phyloP scores from a whole-genome alignment of 2,113 vertebrate species.

The Marmota flaviventris region DNA sequence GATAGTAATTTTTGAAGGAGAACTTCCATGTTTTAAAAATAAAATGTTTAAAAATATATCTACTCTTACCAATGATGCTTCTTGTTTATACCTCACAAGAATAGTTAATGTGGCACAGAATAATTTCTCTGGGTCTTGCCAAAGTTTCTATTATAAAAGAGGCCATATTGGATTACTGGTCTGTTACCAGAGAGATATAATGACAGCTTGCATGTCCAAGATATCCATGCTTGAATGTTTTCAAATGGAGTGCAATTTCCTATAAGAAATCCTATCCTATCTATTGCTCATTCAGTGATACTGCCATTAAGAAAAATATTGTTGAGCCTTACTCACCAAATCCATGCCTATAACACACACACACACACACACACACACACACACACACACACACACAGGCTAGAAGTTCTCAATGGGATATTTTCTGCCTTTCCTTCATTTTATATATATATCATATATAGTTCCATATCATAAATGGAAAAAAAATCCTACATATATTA shows the following conservation, averaged over 20 bases:
- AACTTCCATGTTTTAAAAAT: slow-evolving; percentile 51
- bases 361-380: background rate
- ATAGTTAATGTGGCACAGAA: slow-evolving; percentile 53
- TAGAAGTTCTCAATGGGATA: slow-evolving; percentile 60
- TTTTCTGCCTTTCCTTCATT: background rate
- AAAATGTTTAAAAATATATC: background rate
- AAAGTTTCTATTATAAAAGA: slow-evolving; percentile 76
- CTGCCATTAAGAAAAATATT: slow-evolving; percentile 76
- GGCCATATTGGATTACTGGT: slow-evolving; percentile 71
- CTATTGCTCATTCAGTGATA: slow-evolving; percentile 67
- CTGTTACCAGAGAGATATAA: slow-evolving; percentile 77
- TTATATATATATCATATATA: background rate
- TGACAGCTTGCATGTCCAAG: slow-evolving; percentile 75
- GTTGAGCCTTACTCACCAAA: slow-evolving; percentile 27
- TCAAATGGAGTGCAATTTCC: slow-evolving; percentile 80
- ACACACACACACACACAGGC: background rate
- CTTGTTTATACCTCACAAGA: slow-evolving; percentile 38
- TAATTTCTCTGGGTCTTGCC: slow-evolving; percentile 65
- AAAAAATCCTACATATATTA: slow-evolving; percentile 46
- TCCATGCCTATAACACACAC: background rate
- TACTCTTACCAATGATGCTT: background rate
- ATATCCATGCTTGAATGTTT: slow-evolving; percentile 72
- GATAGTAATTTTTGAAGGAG: slow-evolving; percentile 1
- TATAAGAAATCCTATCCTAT: slow-evolving; percentile 77
- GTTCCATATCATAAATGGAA: background rate